Evolutionary conservation across 2,113 vertebrate species (phyloP).

Genomic region (Callospermophilus lateralis): DNA sequence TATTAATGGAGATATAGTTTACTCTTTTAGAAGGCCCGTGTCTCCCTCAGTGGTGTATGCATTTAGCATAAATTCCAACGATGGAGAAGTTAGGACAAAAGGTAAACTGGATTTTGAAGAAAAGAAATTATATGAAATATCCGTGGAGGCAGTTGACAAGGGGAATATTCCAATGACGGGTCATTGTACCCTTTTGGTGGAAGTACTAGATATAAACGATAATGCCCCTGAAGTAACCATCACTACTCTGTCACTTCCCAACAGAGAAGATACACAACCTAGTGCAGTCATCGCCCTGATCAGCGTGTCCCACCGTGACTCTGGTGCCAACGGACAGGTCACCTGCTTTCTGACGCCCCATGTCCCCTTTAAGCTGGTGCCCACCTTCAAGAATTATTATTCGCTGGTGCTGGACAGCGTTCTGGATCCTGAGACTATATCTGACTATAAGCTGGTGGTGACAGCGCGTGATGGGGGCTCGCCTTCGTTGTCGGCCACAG

Average conservation of each 20-base stretch:
- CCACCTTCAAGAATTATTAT: constrained; percentile 88
- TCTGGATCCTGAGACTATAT: constrained; percentile 86
- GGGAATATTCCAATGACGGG: constrained; percentile 90
- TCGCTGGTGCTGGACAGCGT: constrained; percentile 83
- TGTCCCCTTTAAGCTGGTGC: constrained; percentile 83
- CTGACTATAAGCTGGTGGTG: constrained; percentile 84
- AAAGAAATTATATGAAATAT: constrained; percentile 92
- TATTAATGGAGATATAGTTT: constrained; percentile 91
- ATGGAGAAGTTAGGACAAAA: constrained; percentile 91
- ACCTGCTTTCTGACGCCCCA: constrained; percentile 67
- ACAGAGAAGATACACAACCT: constrained; percentile 83
- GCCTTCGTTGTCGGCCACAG: constrained; percentile 84
- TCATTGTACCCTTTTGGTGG: constrained; percentile 92
- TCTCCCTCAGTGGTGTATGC: constrained; percentile 87
- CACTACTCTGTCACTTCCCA: constrained; percentile 87
- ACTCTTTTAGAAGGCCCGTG: constrained; percentile 91
- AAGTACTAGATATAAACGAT: constrained; percentile 93
- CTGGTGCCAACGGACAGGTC: constrained; percentile 84
- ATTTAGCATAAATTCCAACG: constrained; percentile 90
- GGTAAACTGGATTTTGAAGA: constrained; percentile 93
- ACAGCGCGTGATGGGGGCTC: constrained; percentile 79
- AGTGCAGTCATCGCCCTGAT: constrained; percentile 83
- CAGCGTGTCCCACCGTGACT: constrained; percentile 83
- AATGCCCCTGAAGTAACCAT: constrained; percentile 90
- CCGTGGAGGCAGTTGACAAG: constrained; percentile 92